Percentiles rank a stretch among this genome's conserved stretches.
phyloP scores from a whole-genome alignment of 2,888 invertebrate species.

The Hyppa rectilinea region DNA sequence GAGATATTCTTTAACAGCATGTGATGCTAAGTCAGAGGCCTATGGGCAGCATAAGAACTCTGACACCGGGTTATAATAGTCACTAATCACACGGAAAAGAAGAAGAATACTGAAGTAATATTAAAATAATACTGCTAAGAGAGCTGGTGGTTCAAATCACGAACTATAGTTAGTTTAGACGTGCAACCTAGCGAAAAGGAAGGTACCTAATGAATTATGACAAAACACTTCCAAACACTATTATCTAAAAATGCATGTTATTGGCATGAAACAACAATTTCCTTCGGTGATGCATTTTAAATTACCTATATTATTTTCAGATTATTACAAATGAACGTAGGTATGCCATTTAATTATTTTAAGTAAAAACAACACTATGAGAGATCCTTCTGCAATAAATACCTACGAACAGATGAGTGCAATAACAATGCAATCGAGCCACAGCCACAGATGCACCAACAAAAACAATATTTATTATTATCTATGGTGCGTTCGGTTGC shows the following conservation, averaged over 20 bases:
- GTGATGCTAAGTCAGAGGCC: no score
- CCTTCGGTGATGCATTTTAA: not conserved
- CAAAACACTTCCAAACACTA: not conserved
- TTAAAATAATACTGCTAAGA: no score
- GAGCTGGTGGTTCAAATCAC: no score
- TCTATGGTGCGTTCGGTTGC: slow-evolving; percentile 23
- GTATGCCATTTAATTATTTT: not conserved
- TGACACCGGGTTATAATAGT: no score
- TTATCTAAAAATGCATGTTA: not conserved
- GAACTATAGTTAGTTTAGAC: not conserved
- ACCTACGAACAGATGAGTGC: not conserved
- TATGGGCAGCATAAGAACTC: no score
- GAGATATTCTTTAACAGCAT: no score
- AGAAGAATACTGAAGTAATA: no score
- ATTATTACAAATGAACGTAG: not conserved
- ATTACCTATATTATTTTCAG: not conserved
- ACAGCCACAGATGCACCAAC: slow-evolving; percentile 17
- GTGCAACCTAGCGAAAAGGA: not conserved
- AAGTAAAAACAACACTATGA: not conserved
- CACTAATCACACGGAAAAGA: no score
- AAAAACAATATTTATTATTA: slow-evolving; percentile 30
- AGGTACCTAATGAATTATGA: not conserved
- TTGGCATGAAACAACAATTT: not conserved
- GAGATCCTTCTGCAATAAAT: not conserved
- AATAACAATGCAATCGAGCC: slow-evolving; percentile 39